Evolutionary conservation across 2,113 vertebrate species (phyloP).

Genomic region (Aegotheles bennettii): DNA sequence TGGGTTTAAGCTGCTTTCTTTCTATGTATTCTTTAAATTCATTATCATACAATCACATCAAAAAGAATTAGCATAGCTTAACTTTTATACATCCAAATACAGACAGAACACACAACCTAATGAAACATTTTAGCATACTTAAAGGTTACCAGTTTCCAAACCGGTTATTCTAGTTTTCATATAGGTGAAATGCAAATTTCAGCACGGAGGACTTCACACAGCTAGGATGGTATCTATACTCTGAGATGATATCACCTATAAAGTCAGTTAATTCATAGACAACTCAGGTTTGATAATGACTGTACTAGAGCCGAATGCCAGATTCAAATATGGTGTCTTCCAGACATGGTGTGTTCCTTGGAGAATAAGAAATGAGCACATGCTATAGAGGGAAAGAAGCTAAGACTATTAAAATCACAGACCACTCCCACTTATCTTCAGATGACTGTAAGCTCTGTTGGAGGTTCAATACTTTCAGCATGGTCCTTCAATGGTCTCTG

Average conservation of each 20-base stretch:
- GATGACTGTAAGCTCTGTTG: background rate
- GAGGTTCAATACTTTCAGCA: background rate
- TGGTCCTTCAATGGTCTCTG: background rate
- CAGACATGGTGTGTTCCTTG: background rate
- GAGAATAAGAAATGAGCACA: background rate
- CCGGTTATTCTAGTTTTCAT: background rate
- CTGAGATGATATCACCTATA: background rate
- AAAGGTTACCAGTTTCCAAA: background rate
- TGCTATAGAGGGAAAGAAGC: background rate
- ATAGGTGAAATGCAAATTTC: background rate
- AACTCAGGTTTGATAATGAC: background rate
- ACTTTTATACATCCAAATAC: background rate
- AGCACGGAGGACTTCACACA: background rate
- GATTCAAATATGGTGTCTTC: background rate
- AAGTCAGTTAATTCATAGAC: background rate
- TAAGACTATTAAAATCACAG: background rate
- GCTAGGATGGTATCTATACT: background rate
- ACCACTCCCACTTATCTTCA: background rate
- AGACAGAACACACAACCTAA: background rate
- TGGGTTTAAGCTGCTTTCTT: background rate
- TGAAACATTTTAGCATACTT: background rate
- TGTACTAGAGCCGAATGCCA: background rate
- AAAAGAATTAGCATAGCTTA: background rate
- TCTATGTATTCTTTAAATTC: background rate
- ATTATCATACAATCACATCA: too few species aligned